Conservation (phyloP, 2,888 invertebrate genomes). For the Rutpela maculata region DNA sequence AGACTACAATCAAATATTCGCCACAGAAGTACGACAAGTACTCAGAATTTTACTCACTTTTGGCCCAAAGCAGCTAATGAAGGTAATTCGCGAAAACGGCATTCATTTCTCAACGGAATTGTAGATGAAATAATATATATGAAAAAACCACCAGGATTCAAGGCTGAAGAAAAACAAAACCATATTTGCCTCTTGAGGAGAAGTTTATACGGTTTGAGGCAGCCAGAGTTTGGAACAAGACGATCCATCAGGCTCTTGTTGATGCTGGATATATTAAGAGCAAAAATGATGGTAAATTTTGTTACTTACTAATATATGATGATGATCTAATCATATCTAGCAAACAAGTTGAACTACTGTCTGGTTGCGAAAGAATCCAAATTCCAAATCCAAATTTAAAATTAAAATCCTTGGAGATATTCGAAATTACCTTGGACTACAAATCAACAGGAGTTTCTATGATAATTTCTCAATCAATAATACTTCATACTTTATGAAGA, state of each 20-base stretch:
- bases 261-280: neutral
- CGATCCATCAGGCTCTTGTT: neutral
- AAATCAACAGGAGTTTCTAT: neutral
- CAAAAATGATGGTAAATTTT: neutral
- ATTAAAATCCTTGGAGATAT: neutral
- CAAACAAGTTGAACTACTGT: neutral
- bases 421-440: neutral
- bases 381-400: neutral
- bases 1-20: too few species aligned
- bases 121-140: too few species aligned
- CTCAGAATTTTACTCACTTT: too few species aligned
- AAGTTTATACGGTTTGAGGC: neutral
- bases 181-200: neutral
- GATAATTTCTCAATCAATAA: neutral
- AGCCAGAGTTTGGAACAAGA: neutral
- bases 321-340: neutral
- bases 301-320: neutral
- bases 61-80: too few species aligned
- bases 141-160: too few species aligned
- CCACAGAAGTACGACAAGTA: too few species aligned
- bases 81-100: too few species aligned
- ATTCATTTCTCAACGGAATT: too few species aligned
- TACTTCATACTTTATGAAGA: neutral
- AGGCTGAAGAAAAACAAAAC: too few species aligned
- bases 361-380: neutral